phyloP scores from a whole-genome alignment of 1,140 invertebrate species.

The Antheraea pernyi region DNA sequence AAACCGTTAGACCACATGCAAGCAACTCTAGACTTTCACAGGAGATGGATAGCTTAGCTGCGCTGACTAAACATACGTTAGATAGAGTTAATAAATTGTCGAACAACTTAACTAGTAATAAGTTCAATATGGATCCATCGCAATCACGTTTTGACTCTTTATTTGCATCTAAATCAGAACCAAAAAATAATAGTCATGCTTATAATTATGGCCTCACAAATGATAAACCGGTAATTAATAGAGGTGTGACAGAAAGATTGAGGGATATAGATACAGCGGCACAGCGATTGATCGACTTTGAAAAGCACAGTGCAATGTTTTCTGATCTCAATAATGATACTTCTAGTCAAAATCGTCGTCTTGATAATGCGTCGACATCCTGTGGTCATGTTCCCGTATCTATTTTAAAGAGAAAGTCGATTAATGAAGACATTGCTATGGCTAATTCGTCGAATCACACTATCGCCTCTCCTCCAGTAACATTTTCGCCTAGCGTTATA shows the following conservation, averaged over 20 bases:
- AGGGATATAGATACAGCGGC: slow-evolving; percentile 76
- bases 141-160: slow-evolving; percentile 54
- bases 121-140: slow-evolving; percentile 58
- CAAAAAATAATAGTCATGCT: slow-evolving; percentile 52
- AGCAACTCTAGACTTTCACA: slow-evolving; percentile 78
- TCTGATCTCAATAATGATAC: slow-evolving; percentile 74
- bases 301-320: slow-evolving; percentile 76
- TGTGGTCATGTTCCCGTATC: slow-evolving; percentile 82
- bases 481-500: slow-evolving; percentile 84
- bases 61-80: slow-evolving; percentile 83
- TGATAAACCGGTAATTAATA: slow-evolving; percentile 47
- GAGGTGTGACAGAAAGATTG: slow-evolving; percentile 69
- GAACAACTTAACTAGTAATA: slow-evolving; percentile 76
- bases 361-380: slow-evolving; percentile 58
- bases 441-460: slow-evolving; percentile 78
- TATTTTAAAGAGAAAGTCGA: slow-evolving; percentile 88
- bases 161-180: slow-evolving; percentile 53
- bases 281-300: slow-evolving; percentile 77
- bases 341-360: slow-evolving; percentile 72
- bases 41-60: slow-evolving; percentile 82
- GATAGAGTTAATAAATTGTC: slow-evolving; percentile 83
- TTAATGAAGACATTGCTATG: slow-evolving; percentile 81
- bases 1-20: slow-evolving; percentile 63
- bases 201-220: slow-evolving; percentile 58
- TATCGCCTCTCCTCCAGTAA: slow-evolving; percentile 83